Base-by-base conservation (phyloP, 2,797 vertebrate genomes). In the Allobates femoralis region DNA sequence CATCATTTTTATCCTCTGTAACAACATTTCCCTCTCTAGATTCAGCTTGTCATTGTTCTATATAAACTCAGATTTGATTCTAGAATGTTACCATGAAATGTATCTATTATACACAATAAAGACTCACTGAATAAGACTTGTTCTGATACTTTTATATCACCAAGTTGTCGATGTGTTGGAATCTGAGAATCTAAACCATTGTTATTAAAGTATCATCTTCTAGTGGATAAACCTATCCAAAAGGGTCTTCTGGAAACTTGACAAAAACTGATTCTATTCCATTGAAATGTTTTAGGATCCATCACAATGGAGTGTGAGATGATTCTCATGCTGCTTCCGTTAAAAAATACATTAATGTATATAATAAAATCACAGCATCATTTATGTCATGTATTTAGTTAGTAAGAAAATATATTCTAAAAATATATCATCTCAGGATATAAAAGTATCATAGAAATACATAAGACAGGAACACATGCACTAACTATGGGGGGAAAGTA, bases 1-100 rank as follows among this genome's bases (percentile, higher is more conserved):
- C 32, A 84, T 84, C 76, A 81, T 41, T 30, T 84, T 50, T 30
- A 46, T 50, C 58, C 21, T 60, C 30, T 58, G 76, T 23, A 74
- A 75, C 41, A 37, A 80, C 62, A 81, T 81, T 41, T 55, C 56
- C 64, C 28, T 19, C 30, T 55, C 75, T 60, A 55, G 23, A n/a
- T 60, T 12, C 23, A 16, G 21, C 12, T n/a, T 79, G 53, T 55
- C 30, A 79, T 58, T 30, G 23, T 79, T 79, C 21, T 41, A 34
- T 60, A 15, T 19, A 37, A 50, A 75, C 1, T 82, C 14, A 21
- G 64, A 69, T 41, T 28, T 41, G 19, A 28, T 62, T 8, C 62
- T 41, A 2, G 2, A 21, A 69, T 37, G 34, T 71, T 37, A 71
- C 12, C 67, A n/a, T 67, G 18, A 2, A 14, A 26, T 46, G 10